These are phyloP conservation scores for Acleris cristana DNA, from an alignment of 2,888 invertebrate species.

Conservation along the genomic window DNA sequence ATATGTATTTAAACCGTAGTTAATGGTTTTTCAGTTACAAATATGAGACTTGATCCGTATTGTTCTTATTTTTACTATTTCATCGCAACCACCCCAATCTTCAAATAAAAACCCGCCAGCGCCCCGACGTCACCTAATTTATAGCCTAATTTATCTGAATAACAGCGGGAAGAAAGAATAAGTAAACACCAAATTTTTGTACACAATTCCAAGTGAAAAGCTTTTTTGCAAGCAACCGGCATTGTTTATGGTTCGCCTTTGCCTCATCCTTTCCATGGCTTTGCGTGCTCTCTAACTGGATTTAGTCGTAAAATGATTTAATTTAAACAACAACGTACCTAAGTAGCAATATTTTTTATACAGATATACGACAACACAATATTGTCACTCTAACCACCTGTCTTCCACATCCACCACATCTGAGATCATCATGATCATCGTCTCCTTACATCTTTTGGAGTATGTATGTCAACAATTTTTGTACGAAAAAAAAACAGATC, in stretches of 20 bases:
- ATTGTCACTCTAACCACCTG: no score
- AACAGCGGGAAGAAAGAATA: constrained; percentile 40
- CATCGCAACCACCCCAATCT: constrained; percentile 44
- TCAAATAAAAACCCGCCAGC: constrained; percentile 57
- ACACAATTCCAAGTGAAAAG: constrained; percentile 43
- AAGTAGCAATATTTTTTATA: no score
- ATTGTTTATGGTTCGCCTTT: constrained; percentile 28
- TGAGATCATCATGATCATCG: no score
- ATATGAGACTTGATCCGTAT: background rate
- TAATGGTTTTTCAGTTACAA: no score
- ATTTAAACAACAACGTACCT: constrained; percentile 7
- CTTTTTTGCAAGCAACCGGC: constrained; percentile 36
- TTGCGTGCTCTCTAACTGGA: constrained; percentile 32
- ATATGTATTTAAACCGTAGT: no score
- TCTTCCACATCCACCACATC: no score
- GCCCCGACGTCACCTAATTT: constrained; percentile 58
- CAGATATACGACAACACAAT: no score
- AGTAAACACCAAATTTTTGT: constrained; percentile 49
- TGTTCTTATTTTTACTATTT: constrained; percentile 11
- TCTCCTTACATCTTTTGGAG: no score
- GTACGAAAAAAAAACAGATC: no score
- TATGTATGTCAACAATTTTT: no score
- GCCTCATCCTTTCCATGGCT: constrained; percentile 25
- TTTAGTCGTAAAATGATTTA: constrained; percentile 31
- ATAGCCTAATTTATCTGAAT: constrained; percentile 67